Conservation (phyloP, 2,888 invertebrate genomes). For the Calameuta pallipes region DNA sequence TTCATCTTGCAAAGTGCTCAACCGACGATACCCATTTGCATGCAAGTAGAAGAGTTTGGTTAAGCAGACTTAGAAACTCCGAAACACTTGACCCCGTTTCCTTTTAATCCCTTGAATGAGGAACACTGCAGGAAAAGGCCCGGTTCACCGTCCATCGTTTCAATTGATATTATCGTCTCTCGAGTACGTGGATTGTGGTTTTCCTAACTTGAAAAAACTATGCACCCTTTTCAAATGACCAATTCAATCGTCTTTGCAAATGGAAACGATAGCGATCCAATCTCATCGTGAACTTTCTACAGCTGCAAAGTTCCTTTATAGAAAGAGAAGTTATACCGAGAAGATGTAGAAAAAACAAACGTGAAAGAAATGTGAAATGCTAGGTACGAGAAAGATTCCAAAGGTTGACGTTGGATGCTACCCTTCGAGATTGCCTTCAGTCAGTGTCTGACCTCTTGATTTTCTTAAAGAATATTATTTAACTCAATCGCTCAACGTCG, state of each 20-base stretch:
- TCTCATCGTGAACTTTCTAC: conserved; percentile 31
- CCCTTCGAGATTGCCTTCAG: not conserved
- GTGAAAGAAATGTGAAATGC: not conserved
- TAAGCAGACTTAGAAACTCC: not conserved
- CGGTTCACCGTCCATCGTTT: not conserved
- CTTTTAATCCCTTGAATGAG: not conserved
- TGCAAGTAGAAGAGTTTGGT: not conserved
- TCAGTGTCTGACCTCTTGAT: not conserved
- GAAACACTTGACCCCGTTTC: not conserved
- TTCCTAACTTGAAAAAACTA: not conserved
- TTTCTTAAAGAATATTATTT: not conserved
- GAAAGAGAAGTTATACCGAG: not conserved
- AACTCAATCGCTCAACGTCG: not conserved
- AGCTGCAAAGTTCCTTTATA: conserved; percentile 32
- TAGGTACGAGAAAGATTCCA: not conserved
- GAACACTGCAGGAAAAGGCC: not conserved
- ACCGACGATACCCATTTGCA: not conserved
- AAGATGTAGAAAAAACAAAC: not conserved
- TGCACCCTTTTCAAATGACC: conserved; percentile 33
- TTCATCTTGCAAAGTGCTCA: not conserved
- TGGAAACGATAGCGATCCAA: conserved; percentile 44
- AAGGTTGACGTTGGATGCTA: not conserved
- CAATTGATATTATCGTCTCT: not conserved
- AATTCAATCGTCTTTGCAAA: conserved; percentile 43
- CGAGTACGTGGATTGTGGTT: not conserved